These are phyloP conservation scores for Pristionchus arcanus DNA, from an alignment of 2,888 invertebrate genomes.

Conservation along the genomic window DNA sequence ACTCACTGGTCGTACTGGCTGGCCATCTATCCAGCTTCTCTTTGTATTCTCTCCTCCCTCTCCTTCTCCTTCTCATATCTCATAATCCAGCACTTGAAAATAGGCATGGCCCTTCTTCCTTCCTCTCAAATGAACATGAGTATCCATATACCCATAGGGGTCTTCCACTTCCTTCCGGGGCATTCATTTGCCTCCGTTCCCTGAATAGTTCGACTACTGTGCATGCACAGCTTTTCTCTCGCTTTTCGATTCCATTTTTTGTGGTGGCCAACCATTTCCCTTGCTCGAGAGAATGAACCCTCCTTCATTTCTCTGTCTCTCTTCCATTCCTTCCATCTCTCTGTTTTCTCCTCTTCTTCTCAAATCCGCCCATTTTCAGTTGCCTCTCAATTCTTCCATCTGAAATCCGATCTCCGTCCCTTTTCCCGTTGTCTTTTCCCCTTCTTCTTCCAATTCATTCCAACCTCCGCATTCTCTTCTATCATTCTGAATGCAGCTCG, in stretches of 20 bases:
- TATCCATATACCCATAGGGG: background rate
- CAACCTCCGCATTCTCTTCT: background rate
- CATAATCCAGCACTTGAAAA: slow-evolving; percentile 38
- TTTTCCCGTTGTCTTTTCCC: background rate
- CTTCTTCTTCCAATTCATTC: slow-evolving; percentile 14
- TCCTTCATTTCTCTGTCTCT: background rate
- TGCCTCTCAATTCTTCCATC: background rate
- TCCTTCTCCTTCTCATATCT: slow-evolving; percentile 32
- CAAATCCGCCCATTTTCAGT: slow-evolving; percentile 45
- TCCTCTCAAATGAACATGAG: background rate
- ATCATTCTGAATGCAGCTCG: background rate
- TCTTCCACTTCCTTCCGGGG: background rate
- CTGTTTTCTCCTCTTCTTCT: slow-evolving; percentile 43
- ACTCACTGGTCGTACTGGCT: background rate
- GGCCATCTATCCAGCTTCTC: slow-evolving; percentile 6
- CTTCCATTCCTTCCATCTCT: slow-evolving; percentile 7
- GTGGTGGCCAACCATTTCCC: background rate
- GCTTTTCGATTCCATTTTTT: slow-evolving; percentile 34
- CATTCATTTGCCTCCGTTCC: background rate
- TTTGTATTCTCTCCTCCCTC: background rate
- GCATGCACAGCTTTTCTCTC: slow-evolving; percentile 18
- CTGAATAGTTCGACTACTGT: background rate
- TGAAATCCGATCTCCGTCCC: slow-evolving; percentile 19
- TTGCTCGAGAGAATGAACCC: background rate
- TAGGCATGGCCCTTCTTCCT: slow-evolving; percentile 2